phyloP scores from a whole-genome alignment of 2,888 invertebrate genomes.

The Ecliptopera silaceata region DNA sequence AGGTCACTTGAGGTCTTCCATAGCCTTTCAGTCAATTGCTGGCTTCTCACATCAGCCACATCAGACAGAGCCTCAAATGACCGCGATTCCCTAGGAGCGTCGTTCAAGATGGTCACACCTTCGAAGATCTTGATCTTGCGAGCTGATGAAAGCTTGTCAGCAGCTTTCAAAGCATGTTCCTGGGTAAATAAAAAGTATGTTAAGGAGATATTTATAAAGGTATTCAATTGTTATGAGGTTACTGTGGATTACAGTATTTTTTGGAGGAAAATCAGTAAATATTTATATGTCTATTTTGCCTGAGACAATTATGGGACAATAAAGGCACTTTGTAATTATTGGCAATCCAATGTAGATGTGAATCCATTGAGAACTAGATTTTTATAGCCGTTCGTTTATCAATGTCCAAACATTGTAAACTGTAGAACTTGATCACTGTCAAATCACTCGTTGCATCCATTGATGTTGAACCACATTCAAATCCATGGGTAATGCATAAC shows the following conservation, averaged over 20 bases:
- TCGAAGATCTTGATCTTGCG: slow-evolving; percentile 65
- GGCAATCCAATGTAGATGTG: too few relatives aligned
- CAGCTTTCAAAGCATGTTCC: slow-evolving; percentile 72
- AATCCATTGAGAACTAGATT: too few relatives aligned
- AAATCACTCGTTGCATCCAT: not conserved
- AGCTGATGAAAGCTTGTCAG: slow-evolving; percentile 61
- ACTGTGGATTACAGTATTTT: not conserved
- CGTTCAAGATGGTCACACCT: slow-evolving; percentile 67
- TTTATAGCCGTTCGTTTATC: too few relatives aligned
- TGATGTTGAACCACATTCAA: not conserved
- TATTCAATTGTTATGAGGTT: not conserved
- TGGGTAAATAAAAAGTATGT: slow-evolving; percentile 38
- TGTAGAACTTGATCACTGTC: not conserved
- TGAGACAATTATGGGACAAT: too few relatives aligned
- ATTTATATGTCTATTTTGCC: too few relatives aligned
- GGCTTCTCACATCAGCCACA: slow-evolving; percentile 59
- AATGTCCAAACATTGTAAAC: not conserved
- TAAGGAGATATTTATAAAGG: slow-evolving; percentile 2
- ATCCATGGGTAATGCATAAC: slow-evolving; percentile 8
- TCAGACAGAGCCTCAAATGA: slow-evolving; percentile 62
- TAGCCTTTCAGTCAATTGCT: slow-evolving; percentile 62
- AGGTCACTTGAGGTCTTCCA: slow-evolving; percentile 66
- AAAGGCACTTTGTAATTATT: too few relatives aligned
- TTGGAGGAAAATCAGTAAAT: too few relatives aligned
- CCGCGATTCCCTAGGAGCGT: slow-evolving; percentile 60